Base-by-base conservation (phyloP, 2,797 vertebrate genomes). In the Geotrypetes seraphini region DNA sequence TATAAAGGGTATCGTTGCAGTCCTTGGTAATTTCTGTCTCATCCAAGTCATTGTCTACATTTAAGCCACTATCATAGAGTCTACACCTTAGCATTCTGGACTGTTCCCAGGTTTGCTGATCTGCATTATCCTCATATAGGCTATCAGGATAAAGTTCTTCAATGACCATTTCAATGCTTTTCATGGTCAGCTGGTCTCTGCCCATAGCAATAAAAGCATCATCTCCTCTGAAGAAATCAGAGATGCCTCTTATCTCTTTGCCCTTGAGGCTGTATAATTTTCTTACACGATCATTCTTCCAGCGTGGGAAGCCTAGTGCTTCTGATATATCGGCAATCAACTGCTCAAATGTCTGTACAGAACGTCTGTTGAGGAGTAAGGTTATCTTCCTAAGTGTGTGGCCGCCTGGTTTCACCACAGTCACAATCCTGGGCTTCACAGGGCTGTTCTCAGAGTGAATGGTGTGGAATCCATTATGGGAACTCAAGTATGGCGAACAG, bases 271-370 rank as follows among this genome's bases (percentile, higher is more conserved):
- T 96, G 66, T 89, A 97, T 15, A 99, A 77, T 32, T 86, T 90
- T 12, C 89, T 83, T 40, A 96, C 84, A 2, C 85, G 84, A 39
- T 91, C 84, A 15, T 86, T 84, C 71, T 91, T 94, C 91, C 96
- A 96, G 2, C 68, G 80, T 7, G 92, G 91, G 54, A 91, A 89
- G 18, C 95, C 93, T 68, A 99, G 46, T 3, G 92, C 91, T 69
- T 97, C 96, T 0, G 96, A 98, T 50, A 99, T 79, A 50, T 99
- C 93, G 2, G 84, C 60, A 30, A 93, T 37, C 33, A 98, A 79
- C 47, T 97, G 91, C 39, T 99, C 93, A 17, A 92, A 97, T 3
- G 89, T 93, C 73, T 92, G 90, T 25, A 93, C 89, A 0, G 89
- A 91, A 12, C 89, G 84, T 11, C 87, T 80, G 52, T 96, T 97